phyloP scores from a whole-genome alignment of 2,888 invertebrate species.

The Drosophila diplacantha region DNA sequence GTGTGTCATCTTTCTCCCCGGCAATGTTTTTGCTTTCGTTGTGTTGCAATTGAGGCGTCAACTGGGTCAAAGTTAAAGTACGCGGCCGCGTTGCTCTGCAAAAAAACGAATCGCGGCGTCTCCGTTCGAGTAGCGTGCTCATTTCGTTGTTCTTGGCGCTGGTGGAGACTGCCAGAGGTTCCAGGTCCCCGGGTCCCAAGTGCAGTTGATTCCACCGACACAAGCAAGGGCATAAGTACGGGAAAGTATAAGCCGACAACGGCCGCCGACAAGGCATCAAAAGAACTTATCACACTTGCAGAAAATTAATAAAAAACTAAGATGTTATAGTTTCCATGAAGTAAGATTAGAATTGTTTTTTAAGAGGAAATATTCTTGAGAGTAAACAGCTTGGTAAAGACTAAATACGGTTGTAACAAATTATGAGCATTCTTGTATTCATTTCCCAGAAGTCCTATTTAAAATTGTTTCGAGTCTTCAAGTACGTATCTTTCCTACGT shows the following conservation, averaged over 20 bases:
- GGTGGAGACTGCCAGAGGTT: constrained; percentile 10
- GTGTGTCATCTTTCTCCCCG: constrained; percentile 43
- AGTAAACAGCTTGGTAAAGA: too few relatives aligned
- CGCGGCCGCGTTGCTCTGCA: constrained; percentile 11
- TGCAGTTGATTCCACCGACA: constrained; percentile 22
- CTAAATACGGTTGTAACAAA: too few relatives aligned
- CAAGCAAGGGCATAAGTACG: constrained; percentile 10
- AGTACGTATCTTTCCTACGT: background rate
- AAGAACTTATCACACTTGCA: constrained; percentile 20
- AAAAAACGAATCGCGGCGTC: constrained; percentile 36
- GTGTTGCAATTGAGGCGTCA: constrained; percentile 67
- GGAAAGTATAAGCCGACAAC: constrained; percentile 32
- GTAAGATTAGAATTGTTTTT: too few relatives aligned
- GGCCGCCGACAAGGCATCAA: constrained; percentile 22
- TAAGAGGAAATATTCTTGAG: background rate
- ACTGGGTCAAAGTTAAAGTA: constrained; percentile 69
- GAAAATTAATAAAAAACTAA: background rate
- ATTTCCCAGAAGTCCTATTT: background rate
- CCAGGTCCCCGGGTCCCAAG: constrained; percentile 27
- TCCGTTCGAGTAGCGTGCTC: constrained; percentile 37
- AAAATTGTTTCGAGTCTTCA: too few relatives aligned
- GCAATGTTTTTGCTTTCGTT: constrained; percentile 9
- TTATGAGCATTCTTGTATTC: background rate
- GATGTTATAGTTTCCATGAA: background rate
- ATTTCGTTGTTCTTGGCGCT: constrained; percentile 37